Evolutionary conservation across 2,888 invertebrate genomes (phyloP).

Genomic region (Aelia acuminata): DNA sequence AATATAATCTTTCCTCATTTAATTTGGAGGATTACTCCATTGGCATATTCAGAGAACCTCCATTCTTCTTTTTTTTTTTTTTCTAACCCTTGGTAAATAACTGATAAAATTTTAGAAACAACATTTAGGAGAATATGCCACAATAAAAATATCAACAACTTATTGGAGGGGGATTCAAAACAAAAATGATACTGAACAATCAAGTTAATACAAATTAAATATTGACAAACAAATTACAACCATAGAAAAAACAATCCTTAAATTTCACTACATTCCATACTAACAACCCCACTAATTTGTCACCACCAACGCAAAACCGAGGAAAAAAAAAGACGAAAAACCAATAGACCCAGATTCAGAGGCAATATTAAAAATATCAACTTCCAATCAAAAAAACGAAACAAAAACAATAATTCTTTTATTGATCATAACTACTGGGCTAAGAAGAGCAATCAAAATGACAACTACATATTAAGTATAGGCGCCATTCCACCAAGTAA

Average conservation of each 20-base stretch:
- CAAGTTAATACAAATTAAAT: neutral
- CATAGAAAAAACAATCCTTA: neutral
- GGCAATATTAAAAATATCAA: neutral
- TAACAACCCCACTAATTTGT: neutral
- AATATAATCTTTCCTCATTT: neutral
- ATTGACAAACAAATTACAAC: neutral
- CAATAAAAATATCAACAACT: neutral
- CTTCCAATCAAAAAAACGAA: neutral
- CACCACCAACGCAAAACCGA: conserved; percentile 24
- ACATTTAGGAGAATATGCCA: neutral
- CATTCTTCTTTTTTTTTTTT: neutral
- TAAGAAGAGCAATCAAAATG: conserved; percentile 1
- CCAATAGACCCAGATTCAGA: neutral
- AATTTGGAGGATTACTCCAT: neutral
- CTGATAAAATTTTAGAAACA: no score
- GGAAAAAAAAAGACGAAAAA: neutral
- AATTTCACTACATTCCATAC: neutral
- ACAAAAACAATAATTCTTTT: neutral
- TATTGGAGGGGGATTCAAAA: neutral
- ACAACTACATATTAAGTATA: conserved; percentile 40
- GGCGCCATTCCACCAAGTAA: conserved; percentile 19
- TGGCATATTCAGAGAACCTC: neutral
- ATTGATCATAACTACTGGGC: neutral
- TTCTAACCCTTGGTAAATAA: no score
- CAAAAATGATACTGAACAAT: neutral